Conservation (phyloP, 2,888 invertebrate species). For the Melanophora roralis region DNA sequence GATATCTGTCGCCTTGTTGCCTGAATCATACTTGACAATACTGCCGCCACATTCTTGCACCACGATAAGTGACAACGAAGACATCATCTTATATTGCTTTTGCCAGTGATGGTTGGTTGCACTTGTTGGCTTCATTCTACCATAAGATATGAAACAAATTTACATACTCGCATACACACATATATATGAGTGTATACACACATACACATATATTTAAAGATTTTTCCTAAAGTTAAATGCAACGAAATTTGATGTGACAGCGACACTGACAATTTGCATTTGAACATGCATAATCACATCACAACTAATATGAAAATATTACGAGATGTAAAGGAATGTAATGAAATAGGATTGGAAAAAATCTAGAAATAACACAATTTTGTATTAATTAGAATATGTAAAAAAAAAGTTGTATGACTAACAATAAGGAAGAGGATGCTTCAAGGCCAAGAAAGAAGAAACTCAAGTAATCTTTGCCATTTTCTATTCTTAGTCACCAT, state of each 20-base stretch:
- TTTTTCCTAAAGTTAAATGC: conserved; percentile 36
- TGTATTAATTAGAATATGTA: no score
- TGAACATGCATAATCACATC: conserved; percentile 60
- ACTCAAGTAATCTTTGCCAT: no score
- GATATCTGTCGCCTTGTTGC: conserved; percentile 62
- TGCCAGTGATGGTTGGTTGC: conserved; percentile 62
- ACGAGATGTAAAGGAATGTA: neutral
- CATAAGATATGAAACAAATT: conserved; percentile 61
- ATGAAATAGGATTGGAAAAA: neutral
- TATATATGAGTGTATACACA: neutral
- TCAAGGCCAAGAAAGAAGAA: no score
- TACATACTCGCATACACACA: neutral
- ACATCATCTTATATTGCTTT: conserved; percentile 59
- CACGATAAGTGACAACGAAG: conserved; percentile 49
- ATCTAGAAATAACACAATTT: no score
- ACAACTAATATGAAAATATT: conserved; percentile 54
- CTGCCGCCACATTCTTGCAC: conserved; percentile 56
- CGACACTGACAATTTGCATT: conserved; percentile 62
- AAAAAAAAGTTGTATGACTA: no score
- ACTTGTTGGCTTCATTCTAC: conserved; percentile 63
- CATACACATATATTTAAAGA: neutral
- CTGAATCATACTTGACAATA: conserved; percentile 52
- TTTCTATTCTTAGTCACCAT: no score
- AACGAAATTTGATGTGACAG: conserved; percentile 61
- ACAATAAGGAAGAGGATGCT: no score